Evolutionary conservation across 2,113 vertebrate species (phyloP), one percentile per base, ranked within the genome.

Genomic region (Sprattus sprattus): DNA sequence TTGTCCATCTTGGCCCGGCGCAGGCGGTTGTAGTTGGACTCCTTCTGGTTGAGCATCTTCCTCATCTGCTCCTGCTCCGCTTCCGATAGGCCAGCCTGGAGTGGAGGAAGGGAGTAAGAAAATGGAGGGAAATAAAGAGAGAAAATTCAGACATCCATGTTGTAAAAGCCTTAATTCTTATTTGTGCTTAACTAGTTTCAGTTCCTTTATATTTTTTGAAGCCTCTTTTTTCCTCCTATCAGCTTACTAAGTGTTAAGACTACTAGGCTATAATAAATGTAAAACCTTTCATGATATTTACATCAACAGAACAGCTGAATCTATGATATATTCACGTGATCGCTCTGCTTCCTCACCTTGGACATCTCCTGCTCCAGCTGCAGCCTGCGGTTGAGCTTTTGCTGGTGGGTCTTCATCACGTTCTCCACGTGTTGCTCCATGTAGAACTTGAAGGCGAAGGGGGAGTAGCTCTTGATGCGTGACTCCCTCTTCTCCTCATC

Each of bases 381-480:
- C 71, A 99, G 88, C 86, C 98, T 94, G 49, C 98, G 96, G 90
- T 97, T 97, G 45, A 99, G 95, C 91, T 99, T 99, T 92, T 99
- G 98, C 92, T 99, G 97, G 94, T 99, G 96, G 82, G 97, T 99
- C 92, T 99, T 99, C 92, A 99, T 96, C 89, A 99, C 96, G 0
- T 99, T 99, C 91, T 99, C 98, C 80, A 99, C 96, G 10, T 99
- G 98, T 86, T 99, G 98, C 90, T 99, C 98, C 98, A 99, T 99
- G 93, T 99, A 99, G 93, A 99, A 99, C 91, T 99, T 99, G 88
- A 99, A 99, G 28, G 98, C 98, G 39, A 97, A 99, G 0, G 98
- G 98, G 0, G 98, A 99, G 92, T 99, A 99, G 89, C 96, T 99
- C 92, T 99, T 99, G 92, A 99, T 99, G 83, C 98, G 97, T 0